Evolutionary conservation across 1,140 invertebrate genomes (phyloP).

Genomic region (Aradophagus sp.): DNA sequence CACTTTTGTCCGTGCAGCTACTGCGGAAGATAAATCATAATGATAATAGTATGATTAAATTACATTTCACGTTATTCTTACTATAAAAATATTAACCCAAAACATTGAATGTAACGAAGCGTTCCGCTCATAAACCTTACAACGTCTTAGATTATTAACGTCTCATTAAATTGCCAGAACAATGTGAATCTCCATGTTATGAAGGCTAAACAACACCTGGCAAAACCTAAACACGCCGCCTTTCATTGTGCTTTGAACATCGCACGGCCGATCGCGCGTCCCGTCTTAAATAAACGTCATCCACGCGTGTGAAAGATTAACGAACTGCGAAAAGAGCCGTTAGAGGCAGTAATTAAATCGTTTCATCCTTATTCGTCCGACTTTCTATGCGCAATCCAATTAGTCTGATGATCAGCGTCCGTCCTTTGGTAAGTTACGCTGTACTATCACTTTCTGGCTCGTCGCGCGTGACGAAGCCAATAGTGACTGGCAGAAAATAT

Average conservation of each 20-base stretch:
- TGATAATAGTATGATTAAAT: too few species aligned
- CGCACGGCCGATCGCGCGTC: slow-evolving; percentile 28
- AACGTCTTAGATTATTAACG: slow-evolving; percentile 10
- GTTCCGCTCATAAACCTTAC: neutral
- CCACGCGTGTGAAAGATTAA: slow-evolving; percentile 45
- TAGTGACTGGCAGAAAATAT: slow-evolving; percentile 61
- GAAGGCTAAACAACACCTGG: slow-evolving; percentile 24
- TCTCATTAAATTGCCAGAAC: slow-evolving; percentile 23
- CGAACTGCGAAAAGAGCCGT: slow-evolving; percentile 42
- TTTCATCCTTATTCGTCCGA: slow-evolving; percentile 47
- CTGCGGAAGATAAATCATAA: too few species aligned
- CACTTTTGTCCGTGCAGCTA: too few species aligned
- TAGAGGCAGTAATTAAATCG: slow-evolving; percentile 53
- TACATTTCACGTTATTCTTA: too few species aligned
- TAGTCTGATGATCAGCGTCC: slow-evolving; percentile 41
- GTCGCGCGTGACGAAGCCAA: slow-evolving; percentile 65
- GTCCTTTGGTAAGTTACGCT: slow-evolving; percentile 26
- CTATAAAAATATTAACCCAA: too few species aligned
- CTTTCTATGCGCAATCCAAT: slow-evolving; percentile 54
- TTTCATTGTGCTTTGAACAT: slow-evolving; percentile 41
- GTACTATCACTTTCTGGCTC: slow-evolving; percentile 67
- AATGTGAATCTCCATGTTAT: neutral
- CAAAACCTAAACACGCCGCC: slow-evolving; percentile 22
- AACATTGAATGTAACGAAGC: too few species aligned
- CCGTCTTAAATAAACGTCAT: slow-evolving; percentile 40